Evolutionary conservation across 2,113 vertebrate species (phyloP), one percentile per base, ranked within the genome.

Genomic region (Perca schrenkii): DNA sequence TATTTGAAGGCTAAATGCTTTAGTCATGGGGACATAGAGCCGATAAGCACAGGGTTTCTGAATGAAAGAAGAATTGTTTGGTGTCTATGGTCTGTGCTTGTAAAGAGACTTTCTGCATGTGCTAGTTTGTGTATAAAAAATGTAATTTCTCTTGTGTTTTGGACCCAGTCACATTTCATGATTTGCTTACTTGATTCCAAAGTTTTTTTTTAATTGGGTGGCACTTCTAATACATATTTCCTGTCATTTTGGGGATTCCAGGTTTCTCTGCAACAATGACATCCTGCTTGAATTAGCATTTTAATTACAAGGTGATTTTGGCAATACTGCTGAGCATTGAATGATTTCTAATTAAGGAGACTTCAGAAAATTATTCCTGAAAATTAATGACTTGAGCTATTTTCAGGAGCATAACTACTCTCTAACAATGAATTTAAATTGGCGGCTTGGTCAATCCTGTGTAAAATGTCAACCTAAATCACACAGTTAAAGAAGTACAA

Each of bases 241-340:
- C 84, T 58, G 69, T 78, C 69, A 85, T 73, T 79, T 70, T 19
- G 14, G 86, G 62, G 50, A 83, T 66, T 80, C 31, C 68, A 83
- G 61, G 66, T 91, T 83, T 82, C 54, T 84, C 71, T 84, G 74
- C 80, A 89, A 92, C 86, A 87, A 88, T 92, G 57, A 74, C 87
- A 91, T 83, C 71, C 77, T 81, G 46, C 62, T 62, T 77, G 50
- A 86, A 92, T 94, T 89, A 88, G 82, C 89, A 94, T 93, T 93
- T 94, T 92, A 93, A 93, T 94, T 91, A 90, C 84, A 89, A 80
- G 54, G 72, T 83, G 89, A 75, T 88, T 89, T 89, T 82, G 84
- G 82, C 84, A 89, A 88, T 85, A 86, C 78, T 85, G 84, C 86
- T 77, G 89, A 83, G 70, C 85, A 90, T 79, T 87, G 88, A 89